Evolutionary conservation across 2,797 vertebrate species (phyloP), one percentile per base, ranked within the genome.

Genomic region (Thripadectes ignobilis): DNA sequence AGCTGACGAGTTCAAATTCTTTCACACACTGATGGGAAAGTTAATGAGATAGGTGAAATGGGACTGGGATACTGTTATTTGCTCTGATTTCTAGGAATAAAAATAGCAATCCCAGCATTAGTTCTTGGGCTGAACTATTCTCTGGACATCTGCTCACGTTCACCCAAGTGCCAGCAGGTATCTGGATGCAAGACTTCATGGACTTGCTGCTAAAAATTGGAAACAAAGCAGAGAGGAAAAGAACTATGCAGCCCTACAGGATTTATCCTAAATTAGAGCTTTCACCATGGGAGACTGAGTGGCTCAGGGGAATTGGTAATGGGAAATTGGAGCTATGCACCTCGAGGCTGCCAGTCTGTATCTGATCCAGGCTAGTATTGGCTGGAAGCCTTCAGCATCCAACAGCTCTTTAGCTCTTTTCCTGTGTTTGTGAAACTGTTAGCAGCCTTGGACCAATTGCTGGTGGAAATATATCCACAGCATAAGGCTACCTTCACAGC

Each of bases 391-490:
- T 89, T 95, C 49, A 75, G 77, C 93, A 89, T 96, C 95, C 90
- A 94, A 75, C 84, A 92, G 92, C 74, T 92, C 82, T 93, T 95
- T 86, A 92, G 95, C 83, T 95, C 74, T 93, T 96, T 90, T 95
- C 93, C 81, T 93, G 91, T 91, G 92, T 97, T 87, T 90, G 85
- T 89, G 88, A 95, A 96, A 92, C 71, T 93, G 58, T 92, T 96
- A 97, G 89, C 49, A 7, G 85, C 93, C 67, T 85, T 18, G 0
- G 54, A 73, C 88, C 78, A 84, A 4, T 91, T 93, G 75, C 85
- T 94, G 30, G 54, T 95, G 93, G 88, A 95, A 95, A 92, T 95
- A 93, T 84, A 95, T 71, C 73, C 89, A 43, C 67, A 95, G 81
- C 90, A 91, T 76, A 92, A 92, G 93, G 88, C 91, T 87, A 74